Evolutionary conservation across 2,797 vertebrate species (phyloP).

Genomic region (Diglossa cyanea): DNA sequence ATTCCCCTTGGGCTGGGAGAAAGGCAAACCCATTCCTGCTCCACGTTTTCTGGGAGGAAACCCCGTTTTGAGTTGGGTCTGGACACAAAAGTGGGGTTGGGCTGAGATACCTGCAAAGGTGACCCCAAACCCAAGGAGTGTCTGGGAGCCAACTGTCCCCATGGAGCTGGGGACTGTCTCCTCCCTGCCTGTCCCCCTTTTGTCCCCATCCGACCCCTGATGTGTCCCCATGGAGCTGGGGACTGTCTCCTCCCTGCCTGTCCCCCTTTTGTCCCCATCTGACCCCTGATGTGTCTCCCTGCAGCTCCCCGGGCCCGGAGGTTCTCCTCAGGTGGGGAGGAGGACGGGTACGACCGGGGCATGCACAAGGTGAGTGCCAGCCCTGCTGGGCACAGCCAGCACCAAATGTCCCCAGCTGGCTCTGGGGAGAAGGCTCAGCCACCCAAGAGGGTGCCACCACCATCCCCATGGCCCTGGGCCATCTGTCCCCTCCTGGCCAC

Average conservation of each 20-base stretch:
- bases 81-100: neutral
- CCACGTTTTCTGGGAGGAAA: neutral
- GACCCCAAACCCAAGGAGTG: neutral
- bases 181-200: neutral
- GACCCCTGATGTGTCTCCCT: neutral
- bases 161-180: fast-evolving
- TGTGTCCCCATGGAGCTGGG: neutral
- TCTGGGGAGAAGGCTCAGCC: neutral
- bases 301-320: conserved; percentile 83
- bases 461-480: neutral
- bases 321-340: conserved; percentile 91
- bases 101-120: neutral
- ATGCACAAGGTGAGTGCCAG: conserved; percentile 87
- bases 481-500: neutral
- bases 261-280: neutral
- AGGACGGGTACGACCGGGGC: conserved; percentile 88
- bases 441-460: neutral
- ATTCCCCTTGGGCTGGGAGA: fast-evolving
- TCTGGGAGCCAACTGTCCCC: neutral
- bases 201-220: neutral
- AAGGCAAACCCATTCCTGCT: neutral
- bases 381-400: neutral
- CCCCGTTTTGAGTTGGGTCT: fast-evolving
- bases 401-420: fast-evolving
- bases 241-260: neutral